Conservation (phyloP, 2,797 vertebrate genomes). For the Trachops cirrhosus region DNA sequence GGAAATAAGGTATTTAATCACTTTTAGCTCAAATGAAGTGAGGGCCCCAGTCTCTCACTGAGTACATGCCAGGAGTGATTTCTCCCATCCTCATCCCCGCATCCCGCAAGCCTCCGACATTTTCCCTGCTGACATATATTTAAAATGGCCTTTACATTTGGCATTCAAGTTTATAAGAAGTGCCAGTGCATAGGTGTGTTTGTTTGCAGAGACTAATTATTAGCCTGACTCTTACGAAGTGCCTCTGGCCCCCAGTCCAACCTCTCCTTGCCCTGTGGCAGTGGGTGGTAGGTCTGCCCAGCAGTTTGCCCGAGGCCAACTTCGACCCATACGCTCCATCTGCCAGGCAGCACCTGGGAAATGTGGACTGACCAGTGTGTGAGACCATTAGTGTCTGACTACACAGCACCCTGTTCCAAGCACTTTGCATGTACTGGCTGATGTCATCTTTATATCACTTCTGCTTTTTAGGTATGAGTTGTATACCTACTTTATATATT, state of each 20-base stretch:
- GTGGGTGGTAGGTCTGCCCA: neutral
- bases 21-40: neutral
- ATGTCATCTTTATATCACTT: neutral
- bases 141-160: neutral
- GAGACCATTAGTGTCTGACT: too few relatives aligned
- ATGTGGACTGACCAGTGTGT: accelerated
- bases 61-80: accelerated
- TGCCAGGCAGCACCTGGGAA: neutral
- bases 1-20: neutral
- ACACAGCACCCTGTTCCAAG: too few relatives aligned
- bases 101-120: neutral
- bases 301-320: neutral
- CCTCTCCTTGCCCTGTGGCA: neutral
- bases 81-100: neutral
- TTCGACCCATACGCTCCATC: accelerated
- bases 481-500: neutral
- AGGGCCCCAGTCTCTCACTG: neutral
- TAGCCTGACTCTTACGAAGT: neutral
- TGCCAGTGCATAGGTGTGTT: neutral
- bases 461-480: neutral
- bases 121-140: neutral
- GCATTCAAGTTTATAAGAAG: neutral
- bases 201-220: neutral
- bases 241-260: neutral
- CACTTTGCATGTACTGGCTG: neutral